Base-by-base conservation (phyloP, 2,888 invertebrate genomes). In the Drosophila subquinaria region DNA sequence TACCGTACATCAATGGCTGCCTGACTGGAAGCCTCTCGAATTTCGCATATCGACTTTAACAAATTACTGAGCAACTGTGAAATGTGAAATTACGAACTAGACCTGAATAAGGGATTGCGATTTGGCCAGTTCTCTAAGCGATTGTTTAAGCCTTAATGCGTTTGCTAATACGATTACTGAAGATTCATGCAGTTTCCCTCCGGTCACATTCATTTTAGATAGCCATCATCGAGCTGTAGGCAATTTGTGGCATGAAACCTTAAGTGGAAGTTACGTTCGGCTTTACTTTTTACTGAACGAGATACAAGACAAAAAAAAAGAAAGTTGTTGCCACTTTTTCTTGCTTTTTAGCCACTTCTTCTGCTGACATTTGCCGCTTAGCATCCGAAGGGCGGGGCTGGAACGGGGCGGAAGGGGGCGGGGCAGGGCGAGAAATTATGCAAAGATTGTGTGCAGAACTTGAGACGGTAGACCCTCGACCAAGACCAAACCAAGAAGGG, bases 401-500 rank as follows among this genome's bases (percentile, higher is more conserved):
- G 15, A 20, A n/a, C 27, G 4, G n/a, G 6, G 10, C 1, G 10
- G 15, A 0, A 10, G 13, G 17, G 23, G 10, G 0, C 2, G 36
- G 23, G 6, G 15, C 13, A 30, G 33, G 64, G 13, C 13, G 27
- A 33, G 50, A 84, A 87, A 87, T 86, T 87, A 87, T 87, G 87
- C 84, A 82, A 86, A 83, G 88, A 88, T 86, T 88, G 80, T 87
- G 80, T 82, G 82, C 81, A 78, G 72, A 88, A 73, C 72, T 81
- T 68, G 74, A 73, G 80, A 74, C 76, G 56, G 51, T 6, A 38
- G 62, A 55, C 45, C 11, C 45, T 52, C 53, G 30, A 10, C 45
- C 69, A 67, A 66, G 30, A 10, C 45, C 69, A 67, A 66, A 17
- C 17, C 17, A 17, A n/a, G 72, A 62, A 72, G 63, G 48, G 48